Evolutionary conservation across 2,113 vertebrate genomes (phyloP).

Genomic region (Xiphorhynchus elegans): DNA sequence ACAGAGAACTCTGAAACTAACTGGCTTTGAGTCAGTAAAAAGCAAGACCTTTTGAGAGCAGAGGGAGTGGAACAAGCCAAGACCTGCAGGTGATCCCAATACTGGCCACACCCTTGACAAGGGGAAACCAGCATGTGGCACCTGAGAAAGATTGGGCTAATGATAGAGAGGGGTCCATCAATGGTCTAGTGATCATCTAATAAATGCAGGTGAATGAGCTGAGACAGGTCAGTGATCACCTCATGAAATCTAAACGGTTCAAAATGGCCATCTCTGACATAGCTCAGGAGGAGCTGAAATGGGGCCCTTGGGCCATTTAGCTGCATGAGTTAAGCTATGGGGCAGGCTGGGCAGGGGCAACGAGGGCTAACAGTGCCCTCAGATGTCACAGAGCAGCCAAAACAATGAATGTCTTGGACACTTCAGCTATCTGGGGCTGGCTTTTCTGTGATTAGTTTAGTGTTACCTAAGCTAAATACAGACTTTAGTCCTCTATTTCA

Average conservation of each 20-base stretch:
- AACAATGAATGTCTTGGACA: neutral
- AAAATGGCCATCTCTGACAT: neutral
- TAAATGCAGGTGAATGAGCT: neutral
- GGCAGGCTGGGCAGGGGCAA: neutral
- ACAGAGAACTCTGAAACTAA: neutral
- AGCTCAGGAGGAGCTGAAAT: neutral
- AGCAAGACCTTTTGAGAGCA: neutral
- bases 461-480: neutral
- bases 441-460: neutral
- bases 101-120: neutral
- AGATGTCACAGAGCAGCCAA: neutral
- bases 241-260: neutral
- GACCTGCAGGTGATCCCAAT: neutral
- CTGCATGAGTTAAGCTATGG: rapidly evolving
- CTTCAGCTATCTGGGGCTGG: neutral
- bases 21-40: neutral
- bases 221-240: neutral
- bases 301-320: neutral
- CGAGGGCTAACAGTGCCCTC: neutral
- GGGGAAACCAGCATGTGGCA: neutral
- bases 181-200: neutral
- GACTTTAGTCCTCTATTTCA: neutral
- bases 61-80: rapidly evolving
- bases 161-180: rapidly evolving
- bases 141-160: neutral